Conservation (phyloP, 2,113 vertebrate species). For the Rhodinocichla rosea region DNA sequence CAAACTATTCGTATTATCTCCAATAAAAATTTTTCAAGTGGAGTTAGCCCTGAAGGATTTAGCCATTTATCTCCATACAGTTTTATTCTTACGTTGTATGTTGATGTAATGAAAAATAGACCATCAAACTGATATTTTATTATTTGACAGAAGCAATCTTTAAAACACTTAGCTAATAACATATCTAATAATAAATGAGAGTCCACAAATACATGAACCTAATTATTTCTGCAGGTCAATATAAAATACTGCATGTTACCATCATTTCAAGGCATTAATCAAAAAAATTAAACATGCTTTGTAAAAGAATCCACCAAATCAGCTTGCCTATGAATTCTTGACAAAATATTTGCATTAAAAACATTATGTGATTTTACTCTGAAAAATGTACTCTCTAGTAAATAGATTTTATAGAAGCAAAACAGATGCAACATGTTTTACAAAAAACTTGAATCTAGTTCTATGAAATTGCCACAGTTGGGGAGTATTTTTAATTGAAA, state of each 20-base stretch:
- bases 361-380: not conserved
- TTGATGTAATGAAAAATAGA: not conserved
- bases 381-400: not conserved
- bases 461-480: not conserved
- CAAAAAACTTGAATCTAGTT: not conserved
- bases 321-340: not conserved
- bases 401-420: not conserved
- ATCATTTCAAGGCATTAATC: not conserved
- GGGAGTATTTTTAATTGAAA: not conserved
- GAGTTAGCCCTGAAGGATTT: not conserved
- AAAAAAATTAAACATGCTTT: not conserved
- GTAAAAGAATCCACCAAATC: not conserved
- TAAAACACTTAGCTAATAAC: not conserved
- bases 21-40: not conserved
- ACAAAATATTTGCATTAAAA: not conserved
- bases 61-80: not conserved
- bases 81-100: not conserved
- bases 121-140: not conserved
- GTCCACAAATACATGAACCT: not conserved
- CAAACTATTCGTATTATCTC: not conserved
- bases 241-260: not conserved
- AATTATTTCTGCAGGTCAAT: not conserved
- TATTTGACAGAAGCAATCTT: not conserved
- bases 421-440: not conserved
- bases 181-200: not conserved